Conservation (phyloP, 1,140 invertebrate species). For the Ptiloglossa arizonensis region DNA sequence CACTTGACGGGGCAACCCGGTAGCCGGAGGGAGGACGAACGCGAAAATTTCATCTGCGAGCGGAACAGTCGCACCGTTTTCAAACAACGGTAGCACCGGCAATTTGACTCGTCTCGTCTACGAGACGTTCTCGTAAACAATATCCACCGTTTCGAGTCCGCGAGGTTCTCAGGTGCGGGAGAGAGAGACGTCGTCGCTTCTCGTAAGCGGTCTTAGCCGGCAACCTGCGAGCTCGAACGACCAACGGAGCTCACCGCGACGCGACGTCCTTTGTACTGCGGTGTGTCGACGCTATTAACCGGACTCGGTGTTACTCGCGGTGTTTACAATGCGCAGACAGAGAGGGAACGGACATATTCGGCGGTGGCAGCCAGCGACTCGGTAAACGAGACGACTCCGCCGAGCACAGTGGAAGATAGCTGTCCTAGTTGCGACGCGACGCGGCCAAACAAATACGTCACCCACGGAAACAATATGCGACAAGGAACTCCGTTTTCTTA, state of each 20-base stretch:
- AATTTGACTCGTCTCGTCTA: too few species aligned
- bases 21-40: not conserved
- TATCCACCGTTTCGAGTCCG: too few species aligned
- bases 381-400: constrained; percentile 11
- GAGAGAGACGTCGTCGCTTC: not conserved
- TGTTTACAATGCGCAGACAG: constrained; percentile 2
- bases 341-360: constrained; percentile 17
- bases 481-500: not conserved
- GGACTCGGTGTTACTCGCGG: not conserved
- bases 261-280: not conserved
- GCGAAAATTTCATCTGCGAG: constrained; percentile 16
- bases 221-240: too few species aligned
- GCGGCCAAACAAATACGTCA: not conserved
- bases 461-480: not conserved
- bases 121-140: too few species aligned
- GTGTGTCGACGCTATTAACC: constrained; percentile 2
- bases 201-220: not conserved
- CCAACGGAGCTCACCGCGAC: not conserved
- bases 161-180: too few species aligned
- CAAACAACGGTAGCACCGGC: too few species aligned
- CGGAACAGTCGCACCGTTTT: not conserved
- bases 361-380: constrained; percentile 1
- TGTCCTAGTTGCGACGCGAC: constrained; percentile 9
- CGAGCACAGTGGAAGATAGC: not conserved
- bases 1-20: not conserved